Evolutionary conservation across 1,140 invertebrate species (phyloP).

Genomic region (Helicoverpa zea): DNA sequence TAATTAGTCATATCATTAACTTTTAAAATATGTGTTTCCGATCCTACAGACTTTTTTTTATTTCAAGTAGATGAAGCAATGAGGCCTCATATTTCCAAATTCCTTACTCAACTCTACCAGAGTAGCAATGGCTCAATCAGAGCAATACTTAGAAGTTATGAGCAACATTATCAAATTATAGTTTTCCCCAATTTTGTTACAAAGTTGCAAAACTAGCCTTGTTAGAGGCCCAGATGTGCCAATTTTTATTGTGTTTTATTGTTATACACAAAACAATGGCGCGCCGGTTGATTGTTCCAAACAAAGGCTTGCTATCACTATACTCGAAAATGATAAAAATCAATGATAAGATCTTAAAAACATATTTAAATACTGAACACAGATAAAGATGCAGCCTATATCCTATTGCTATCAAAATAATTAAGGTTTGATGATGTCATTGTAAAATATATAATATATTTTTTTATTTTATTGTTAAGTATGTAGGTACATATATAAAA

Average conservation of each 20-base stretch:
- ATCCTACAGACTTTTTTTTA: too few relatives aligned
- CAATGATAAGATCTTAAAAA: constrained; percentile 52
- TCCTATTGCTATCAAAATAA: not conserved
- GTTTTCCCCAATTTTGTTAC: not conserved
- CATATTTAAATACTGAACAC: not conserved
- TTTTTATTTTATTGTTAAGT: not conserved
- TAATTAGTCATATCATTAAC: too few relatives aligned
- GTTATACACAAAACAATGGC: constrained; percentile 64
- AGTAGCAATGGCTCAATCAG: too few relatives aligned
- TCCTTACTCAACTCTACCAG: too few relatives aligned
- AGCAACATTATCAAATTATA: not conserved
- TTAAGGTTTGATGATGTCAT: not conserved
- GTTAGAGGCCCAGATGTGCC: constrained; percentile 53
- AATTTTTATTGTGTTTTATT: constrained; percentile 55
- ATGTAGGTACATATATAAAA: too few relatives aligned
- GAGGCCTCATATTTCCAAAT: too few relatives aligned
- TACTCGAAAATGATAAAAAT: constrained; percentile 55
- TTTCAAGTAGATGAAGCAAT: too few relatives aligned
- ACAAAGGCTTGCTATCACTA: constrained; percentile 63
- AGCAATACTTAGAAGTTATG: too few relatives aligned
- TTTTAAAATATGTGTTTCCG: too few relatives aligned
- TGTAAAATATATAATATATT: not conserved
- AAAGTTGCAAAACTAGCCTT: constrained; percentile 44
- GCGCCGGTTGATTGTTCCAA: constrained; percentile 55
- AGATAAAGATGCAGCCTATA: constrained; percentile 19